Evolutionary conservation across 1,140 invertebrate species (phyloP), one percentile per base, ranked within the genome.

Genomic region (Rhagoletis pomonella): DNA sequence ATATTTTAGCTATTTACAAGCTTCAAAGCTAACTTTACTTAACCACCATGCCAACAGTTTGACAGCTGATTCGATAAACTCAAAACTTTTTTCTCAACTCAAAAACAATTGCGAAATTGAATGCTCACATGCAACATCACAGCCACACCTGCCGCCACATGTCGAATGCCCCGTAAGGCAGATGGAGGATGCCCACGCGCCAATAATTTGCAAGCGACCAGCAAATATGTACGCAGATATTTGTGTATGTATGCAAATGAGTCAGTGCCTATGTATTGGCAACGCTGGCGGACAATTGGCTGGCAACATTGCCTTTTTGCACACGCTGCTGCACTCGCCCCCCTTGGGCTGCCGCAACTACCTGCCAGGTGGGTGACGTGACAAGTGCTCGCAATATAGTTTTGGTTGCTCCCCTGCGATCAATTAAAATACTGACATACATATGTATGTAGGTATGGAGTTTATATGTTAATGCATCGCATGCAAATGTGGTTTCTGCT

Each of bases 61-160:
- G 73, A 58, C 73, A 81, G 73, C 73, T 81, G 73, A 55, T 81
- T 47, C 19, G n/a, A 29, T n/a, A 81, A 29, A 10, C 9, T 2
- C 19, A 81, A 55, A 50, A 12, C 5, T 73, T 47, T 44, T 73
- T 5, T n/a, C n/a, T 17, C 67, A 69, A 69, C 39, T 4, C 4
- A 55, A 55, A 50, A 81, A 55, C 5, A 81, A 19, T 19, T 19
- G 3, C 29, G 4, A 55, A 81, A 55, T 81, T 58, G 44, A 81
- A 19, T 50, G 44, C 73, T 81, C 50, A 29, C 73, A 81, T 81
- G 73, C 47, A 17, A 55, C 73, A 81, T 77, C n/a, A n/a, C n/a
- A 44, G n/a, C 47, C 73, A 55, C 73, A 81, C 73, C 73, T 81
- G 73, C 17, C n/a, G 73, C 5, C 73, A 81, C 50, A 50, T 81